phyloP scores from a whole-genome alignment of 1,140 invertebrate species.

The Luehdorfia chinensis region DNA sequence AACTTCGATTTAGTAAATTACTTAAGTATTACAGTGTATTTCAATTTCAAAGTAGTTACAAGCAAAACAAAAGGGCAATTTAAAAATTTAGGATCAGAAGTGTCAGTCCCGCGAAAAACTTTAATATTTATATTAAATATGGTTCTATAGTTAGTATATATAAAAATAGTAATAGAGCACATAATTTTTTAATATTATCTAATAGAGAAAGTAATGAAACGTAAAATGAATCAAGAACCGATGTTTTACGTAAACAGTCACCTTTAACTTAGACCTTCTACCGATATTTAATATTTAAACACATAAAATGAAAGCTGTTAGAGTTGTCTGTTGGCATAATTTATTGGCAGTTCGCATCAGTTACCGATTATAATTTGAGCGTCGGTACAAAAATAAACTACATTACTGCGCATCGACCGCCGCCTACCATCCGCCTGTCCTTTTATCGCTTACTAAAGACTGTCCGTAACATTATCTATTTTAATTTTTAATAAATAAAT shows the following conservation, averaged over 20 bases:
- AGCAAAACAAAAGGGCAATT: too few relatives aligned
- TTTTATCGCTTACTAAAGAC: constrained; percentile 1
- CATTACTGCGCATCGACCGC: background rate
- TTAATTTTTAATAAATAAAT: too few relatives aligned
- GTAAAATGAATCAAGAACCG: background rate
- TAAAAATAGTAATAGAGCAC: too few relatives aligned
- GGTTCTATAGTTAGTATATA: too few relatives aligned
- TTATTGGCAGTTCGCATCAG: constrained; percentile 11
- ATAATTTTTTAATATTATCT: too few relatives aligned
- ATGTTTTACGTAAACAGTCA: background rate
- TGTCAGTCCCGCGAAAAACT: too few relatives aligned
- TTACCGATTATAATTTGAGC: constrained; percentile 8
- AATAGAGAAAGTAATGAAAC: background rate
- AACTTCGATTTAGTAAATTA: background rate
- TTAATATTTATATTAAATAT: too few relatives aligned
- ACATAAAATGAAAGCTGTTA: constrained; percentile 1
- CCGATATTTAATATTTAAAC: background rate
- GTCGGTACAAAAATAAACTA: constrained; percentile 11
- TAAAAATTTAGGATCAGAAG: too few relatives aligned
- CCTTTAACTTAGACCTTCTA: constrained; percentile 8
- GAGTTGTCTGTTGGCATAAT: background rate
- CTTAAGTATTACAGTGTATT: too few relatives aligned
- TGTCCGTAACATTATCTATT: background rate
- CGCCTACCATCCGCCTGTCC: constrained; percentile 3
- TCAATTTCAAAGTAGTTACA: too few relatives aligned